phyloP scores from a whole-genome alignment of 2,797 vertebrate genomes.

The Malacoctenus gilli region DNA sequence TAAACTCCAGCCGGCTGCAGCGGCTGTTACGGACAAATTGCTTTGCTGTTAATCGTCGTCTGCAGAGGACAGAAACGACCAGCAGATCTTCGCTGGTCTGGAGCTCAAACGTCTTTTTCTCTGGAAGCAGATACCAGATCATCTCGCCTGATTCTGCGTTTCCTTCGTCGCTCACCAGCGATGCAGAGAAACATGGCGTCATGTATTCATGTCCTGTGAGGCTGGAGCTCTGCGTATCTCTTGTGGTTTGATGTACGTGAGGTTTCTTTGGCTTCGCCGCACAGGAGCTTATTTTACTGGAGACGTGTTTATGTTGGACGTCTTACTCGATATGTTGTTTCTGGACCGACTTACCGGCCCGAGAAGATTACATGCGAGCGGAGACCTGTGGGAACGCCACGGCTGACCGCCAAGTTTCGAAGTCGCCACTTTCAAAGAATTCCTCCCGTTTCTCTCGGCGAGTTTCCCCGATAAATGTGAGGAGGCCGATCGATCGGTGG shows the following conservation, averaged over 20 bases:
- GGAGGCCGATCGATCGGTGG: constrained; percentile 25
- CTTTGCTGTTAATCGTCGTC: constrained; percentile 7
- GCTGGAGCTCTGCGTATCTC: not conserved
- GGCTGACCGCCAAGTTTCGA: constrained; percentile 33
- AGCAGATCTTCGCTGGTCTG: no score
- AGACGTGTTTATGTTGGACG: constrained; percentile 36
- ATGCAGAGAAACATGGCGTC: no score
- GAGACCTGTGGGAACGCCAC: constrained; percentile 27
- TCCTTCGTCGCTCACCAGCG: no score
- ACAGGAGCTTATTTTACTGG: constrained; percentile 17
- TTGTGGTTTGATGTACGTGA: constrained; percentile 17
- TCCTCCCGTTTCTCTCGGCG: not conserved
- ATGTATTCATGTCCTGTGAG: no score
- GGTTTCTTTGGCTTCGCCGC: constrained; percentile 11
- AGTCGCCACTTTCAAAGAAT: constrained; percentile 11
- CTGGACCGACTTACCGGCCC: no score
- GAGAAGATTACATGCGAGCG: constrained; percentile 4
- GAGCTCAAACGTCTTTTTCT: not conserved
- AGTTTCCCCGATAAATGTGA: constrained; percentile 4
- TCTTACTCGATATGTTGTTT: constrained; percentile 39
- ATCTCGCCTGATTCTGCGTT: no score
- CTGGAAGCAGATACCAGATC: no score
- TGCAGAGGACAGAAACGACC: not conserved
- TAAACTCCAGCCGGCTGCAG: not conserved
- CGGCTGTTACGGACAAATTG: constrained; percentile 1